phyloP scores from a whole-genome alignment of 2,888 invertebrate species.

The Drosophila anceps region DNA sequence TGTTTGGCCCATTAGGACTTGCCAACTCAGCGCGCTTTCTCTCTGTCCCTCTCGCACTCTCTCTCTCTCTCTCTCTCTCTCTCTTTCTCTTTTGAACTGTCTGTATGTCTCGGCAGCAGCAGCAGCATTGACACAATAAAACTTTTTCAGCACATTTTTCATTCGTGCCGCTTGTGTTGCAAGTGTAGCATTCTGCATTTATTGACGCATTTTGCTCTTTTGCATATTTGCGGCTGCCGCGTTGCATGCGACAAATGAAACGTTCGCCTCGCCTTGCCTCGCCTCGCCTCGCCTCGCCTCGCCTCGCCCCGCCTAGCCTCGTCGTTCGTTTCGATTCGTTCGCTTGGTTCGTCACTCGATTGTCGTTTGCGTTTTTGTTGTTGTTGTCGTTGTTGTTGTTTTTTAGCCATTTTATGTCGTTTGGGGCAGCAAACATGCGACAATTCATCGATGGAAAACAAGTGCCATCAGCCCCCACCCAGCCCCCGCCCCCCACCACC shows the following conservation, averaged over 20 bases:
- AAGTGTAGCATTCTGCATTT: slow-evolving; percentile 69
- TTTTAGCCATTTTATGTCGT: slow-evolving; percentile 29
- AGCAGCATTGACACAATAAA: slow-evolving; percentile 78
- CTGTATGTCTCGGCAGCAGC: slow-evolving; percentile 14
- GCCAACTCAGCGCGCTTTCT: slow-evolving; percentile 19
- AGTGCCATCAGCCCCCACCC: slow-evolving; percentile 4
- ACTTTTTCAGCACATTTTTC: slow-evolving; percentile 66
- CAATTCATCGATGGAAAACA: slow-evolving; percentile 67
- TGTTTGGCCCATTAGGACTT: slow-evolving; percentile 56
- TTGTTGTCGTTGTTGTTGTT: slow-evolving; percentile 5
- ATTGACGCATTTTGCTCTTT: slow-evolving; percentile 77
- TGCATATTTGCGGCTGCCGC: slow-evolving; percentile 67
- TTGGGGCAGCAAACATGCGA: slow-evolving; percentile 63
- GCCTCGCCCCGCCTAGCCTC: too few relatives aligned
- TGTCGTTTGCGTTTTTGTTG: slow-evolving; percentile 37
- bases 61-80: background rate
- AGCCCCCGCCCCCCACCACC: background rate
- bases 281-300: too few relatives aligned
- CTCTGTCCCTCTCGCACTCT: background rate
- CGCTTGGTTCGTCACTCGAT: slow-evolving; percentile 33
- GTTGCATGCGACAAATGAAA: slow-evolving; percentile 63
- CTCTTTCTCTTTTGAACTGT: too few relatives aligned
- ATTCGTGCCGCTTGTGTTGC: slow-evolving; percentile 47
- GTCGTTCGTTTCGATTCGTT: slow-evolving; percentile 4
- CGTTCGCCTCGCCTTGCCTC: too few relatives aligned